Percentiles rank a stretch among this genome's conserved stretches.
Evolutionary conservation across 1,140 invertebrate species (phyloP).

Genomic region (Diorhabda carinulata): DNA sequence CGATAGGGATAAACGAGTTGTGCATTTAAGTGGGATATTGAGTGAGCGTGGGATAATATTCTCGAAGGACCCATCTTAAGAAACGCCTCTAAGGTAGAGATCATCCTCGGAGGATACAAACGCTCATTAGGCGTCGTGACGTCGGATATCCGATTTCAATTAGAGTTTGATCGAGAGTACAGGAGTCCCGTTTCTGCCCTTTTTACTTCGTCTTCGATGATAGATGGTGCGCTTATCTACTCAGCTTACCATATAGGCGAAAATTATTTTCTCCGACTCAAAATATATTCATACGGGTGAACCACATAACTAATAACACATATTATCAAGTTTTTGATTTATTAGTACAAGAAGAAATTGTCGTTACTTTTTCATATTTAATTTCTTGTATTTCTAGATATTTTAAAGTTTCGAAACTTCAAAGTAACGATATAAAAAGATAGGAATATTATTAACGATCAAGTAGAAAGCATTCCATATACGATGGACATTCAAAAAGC

Average conservation of each 20-base stretch:
- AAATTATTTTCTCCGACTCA: too few species aligned
- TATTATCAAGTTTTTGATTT: too few species aligned
- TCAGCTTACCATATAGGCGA: background rate
- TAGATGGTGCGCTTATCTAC: conserved; percentile 22
- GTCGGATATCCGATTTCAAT: conserved; percentile 41
- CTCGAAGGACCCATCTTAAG: conserved; percentile 35
- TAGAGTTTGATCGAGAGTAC: conserved; percentile 41
- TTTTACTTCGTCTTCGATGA: conserved; percentile 38
- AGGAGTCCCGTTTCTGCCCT: conserved; percentile 39
- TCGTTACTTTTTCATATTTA: too few species aligned
- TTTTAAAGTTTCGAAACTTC: too few species aligned
- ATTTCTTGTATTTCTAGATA: too few species aligned
- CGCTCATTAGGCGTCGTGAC: conserved; percentile 32
- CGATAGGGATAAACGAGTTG: conserved; percentile 31
- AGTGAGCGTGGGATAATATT: conserved; percentile 32
- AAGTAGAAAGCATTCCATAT: too few species aligned
- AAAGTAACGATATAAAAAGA: too few species aligned
- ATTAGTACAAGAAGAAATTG: too few species aligned
- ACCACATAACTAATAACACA: too few species aligned
- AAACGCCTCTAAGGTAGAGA: conserved; percentile 23
- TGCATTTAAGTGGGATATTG: conserved; percentile 28
- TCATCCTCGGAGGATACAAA: conserved; percentile 27
- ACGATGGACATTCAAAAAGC: too few species aligned
- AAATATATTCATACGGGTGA: too few species aligned
- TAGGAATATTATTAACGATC: too few species aligned